Conservation (phyloP, 2,113 vertebrate species). For the Mormyrus lacerda region DNA sequence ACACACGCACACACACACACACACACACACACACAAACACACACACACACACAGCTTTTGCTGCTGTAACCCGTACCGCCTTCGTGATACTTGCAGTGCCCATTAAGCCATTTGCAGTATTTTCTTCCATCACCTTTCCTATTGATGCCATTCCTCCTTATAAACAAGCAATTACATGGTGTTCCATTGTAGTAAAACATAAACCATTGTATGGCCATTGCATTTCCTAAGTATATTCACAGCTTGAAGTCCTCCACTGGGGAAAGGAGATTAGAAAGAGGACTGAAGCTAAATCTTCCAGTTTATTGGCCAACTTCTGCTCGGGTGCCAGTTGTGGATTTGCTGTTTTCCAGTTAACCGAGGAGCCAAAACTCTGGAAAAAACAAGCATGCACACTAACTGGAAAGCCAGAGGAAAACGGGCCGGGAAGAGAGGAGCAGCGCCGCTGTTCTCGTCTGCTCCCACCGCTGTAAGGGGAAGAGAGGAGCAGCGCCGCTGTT, state of each 20-base stretch:
- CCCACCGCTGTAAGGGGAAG: constrained; percentile 63
- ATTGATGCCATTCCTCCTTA: background rate
- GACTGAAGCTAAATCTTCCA: background rate
- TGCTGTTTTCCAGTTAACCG: background rate
- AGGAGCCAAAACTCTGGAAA: background rate
- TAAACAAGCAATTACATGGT: background rate
- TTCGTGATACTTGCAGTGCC: background rate
- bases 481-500: constrained; percentile 33
- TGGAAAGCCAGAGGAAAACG: constrained; percentile 62
- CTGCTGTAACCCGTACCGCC: background rate
- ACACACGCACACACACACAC: background rate
- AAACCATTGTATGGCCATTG: background rate
- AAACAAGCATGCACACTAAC: constrained; percentile 40
- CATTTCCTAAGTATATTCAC: background rate
- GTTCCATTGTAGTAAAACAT: background rate
- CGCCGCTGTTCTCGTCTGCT: constrained; percentile 46
- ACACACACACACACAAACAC: background rate
- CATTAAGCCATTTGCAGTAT: background rate
- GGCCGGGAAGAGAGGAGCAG: constrained; percentile 47
- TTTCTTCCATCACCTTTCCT: background rate
- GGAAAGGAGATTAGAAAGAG: background rate
- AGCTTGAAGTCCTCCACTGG: background rate
- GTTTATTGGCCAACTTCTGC: background rate
- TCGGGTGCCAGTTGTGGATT: background rate
- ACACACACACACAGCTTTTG: background rate